Conservation (phyloP, 2,888 invertebrate genomes). For the Thera obeliscata region DNA sequence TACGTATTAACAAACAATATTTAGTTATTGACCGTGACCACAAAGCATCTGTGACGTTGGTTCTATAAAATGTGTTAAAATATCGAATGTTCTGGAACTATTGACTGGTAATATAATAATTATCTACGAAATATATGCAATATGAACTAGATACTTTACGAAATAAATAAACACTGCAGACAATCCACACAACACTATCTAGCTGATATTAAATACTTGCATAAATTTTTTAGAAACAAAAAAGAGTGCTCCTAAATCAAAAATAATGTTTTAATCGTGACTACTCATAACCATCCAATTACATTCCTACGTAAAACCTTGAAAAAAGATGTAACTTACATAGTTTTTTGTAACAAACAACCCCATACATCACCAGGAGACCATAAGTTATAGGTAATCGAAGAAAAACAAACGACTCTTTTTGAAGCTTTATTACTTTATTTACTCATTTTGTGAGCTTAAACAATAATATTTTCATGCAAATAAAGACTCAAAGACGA, state of each 20-base stretch:
- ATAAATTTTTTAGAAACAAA: background rate
- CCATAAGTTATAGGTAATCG: constrained; percentile 34
- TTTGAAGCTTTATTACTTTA: background rate
- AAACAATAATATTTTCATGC: constrained; percentile 1
- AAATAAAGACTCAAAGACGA: background rate
- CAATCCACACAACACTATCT: too few species aligned
- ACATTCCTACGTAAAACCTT: background rate
- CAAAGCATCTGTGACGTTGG: too few species aligned
- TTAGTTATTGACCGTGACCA: too few species aligned
- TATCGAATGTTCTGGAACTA: too few species aligned
- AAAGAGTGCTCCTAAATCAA: background rate
- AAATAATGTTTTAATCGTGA: background rate
- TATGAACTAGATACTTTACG: too few species aligned
- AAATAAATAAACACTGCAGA: too few species aligned
- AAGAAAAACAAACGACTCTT: constrained; percentile 33
- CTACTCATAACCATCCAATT: background rate
- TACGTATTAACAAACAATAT: too few species aligned
- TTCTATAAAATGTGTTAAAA: too few species aligned
- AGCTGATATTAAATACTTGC: too few species aligned
- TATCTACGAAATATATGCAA: too few species aligned
- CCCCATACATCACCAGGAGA: constrained; percentile 34
- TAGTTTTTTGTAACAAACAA: constrained; percentile 38
- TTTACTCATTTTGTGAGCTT: background rate
- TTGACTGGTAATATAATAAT: too few species aligned
- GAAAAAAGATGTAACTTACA: background rate